Base-by-base conservation (phyloP, 1,140 invertebrate genomes). In the Brachionus paranguensis region DNA sequence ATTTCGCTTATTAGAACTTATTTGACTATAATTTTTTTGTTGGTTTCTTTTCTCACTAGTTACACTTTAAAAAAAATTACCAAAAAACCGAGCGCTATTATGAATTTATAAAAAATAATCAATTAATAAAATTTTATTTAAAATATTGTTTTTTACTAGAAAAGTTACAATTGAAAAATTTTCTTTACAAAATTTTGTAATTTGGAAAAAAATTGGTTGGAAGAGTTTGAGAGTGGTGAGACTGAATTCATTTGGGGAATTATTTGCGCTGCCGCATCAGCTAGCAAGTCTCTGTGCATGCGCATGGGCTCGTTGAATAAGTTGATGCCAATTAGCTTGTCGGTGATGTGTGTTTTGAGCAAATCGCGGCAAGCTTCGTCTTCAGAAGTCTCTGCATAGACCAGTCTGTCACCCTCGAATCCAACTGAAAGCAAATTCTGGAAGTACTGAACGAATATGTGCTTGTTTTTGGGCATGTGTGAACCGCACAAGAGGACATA, bases 381-480 rank as follows among this genome's bases (percentile, higher is more conserved):
- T 12, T 76, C 27, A 3, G 5, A n/a, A 11, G 45, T 76, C 45
- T 76, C 72, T 4, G 72, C 43, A 76, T 50, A 76, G 20, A 76
- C 72, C 7, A 50, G 50, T 50, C 45, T 11, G 47, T 76, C 72
- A 29, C 72, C 43, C 33, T 76, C 43, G 47, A 27, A 27, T 12
- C 47, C 72, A 50, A 76, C 24, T 4, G 43, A 50, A 50, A 76
- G 20, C 24, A 76, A 29, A 50, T 53, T 76, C 12, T 76, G 17
- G 27, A 76, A 76, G 27, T 50, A 76, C 43, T 76, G 72, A 29
- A 50, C 45, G 11, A 76, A 50, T 50, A 76, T 50, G 27, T 76
- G 17, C 11, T 50, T 76, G 17, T 76, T 47, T 50, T 24, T 76
- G n/a, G 72, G 72, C 72, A 76, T 76, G 20, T 76, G 72, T 12